Base-by-base conservation (phyloP, 2,888 invertebrate genomes). In the Tenthredo amoena region DNA sequence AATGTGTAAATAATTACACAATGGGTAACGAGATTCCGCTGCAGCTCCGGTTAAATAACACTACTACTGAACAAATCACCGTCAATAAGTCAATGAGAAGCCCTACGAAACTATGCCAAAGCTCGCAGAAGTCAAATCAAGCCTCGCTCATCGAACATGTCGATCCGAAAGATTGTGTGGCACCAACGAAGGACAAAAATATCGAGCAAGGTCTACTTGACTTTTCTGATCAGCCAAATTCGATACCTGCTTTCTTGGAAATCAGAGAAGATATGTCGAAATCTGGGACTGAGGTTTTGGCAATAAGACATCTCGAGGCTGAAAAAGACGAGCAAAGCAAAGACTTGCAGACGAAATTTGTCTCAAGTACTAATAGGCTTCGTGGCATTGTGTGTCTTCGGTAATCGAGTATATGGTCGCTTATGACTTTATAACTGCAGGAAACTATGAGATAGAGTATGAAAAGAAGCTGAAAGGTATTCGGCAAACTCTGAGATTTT, bases 21-120 rank as follows among this genome's bases (percentile, higher is more conserved):
- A 77, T 55, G 77, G 77, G 77, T 77, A 77, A 47, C 50, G 77
- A 77, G 77, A 26, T 77, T 55, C 31, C 77, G n/a, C 34, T 55
- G 50, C 77, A 77, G n/a, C 37, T 26, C 5, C 31, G 55, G 18
- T 55, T 55, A 77, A 77, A 50, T 77, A 18, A 55, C 77, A 77
- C 50, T 34, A 50, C 31, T n/a, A 55, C 47, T n/a, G n/a, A 26
- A 31, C 77, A 55, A 12, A 31, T 47, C 7, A 77, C 77, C 18
- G 12, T 77, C 18, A 55, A 55, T 77, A 55, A 77, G 77, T 77
- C 50, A 77, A 12, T 50, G 77, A 18, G 55, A 55, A 74, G 43
- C 50, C 26, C 31, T 47, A 9, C 77, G n/a, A 26, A 77, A 55
- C 9, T 77, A 26, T 26, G 26, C 40, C 50, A 77, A 77, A 50